phyloP scores from a whole-genome alignment of 2,888 invertebrate genomes.

The Folsomia candida region DNA sequence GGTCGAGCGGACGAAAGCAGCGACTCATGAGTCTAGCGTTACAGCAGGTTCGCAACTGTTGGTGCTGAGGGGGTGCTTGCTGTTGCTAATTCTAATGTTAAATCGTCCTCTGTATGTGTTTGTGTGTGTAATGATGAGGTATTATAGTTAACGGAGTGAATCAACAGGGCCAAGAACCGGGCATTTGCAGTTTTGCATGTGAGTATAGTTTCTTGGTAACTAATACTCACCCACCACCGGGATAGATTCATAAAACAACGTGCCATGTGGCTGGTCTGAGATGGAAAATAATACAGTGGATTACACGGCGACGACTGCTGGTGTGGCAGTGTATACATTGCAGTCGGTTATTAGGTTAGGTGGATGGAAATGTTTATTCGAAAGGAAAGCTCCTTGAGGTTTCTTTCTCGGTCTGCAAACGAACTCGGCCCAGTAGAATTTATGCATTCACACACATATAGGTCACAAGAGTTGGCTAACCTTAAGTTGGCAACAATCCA shows the following conservation, averaged over 20 bases:
- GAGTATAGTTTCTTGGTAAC: too few species aligned
- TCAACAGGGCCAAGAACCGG: neutral
- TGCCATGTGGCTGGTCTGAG: constrained; percentile 13
- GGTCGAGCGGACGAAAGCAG: neutral
- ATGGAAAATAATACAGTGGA: neutral
- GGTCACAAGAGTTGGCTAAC: constrained; percentile 51
- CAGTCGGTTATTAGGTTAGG: neutral
- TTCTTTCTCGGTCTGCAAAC: constrained; percentile 6
- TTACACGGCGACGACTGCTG: neutral
- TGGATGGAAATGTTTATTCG: constrained; percentile 11
- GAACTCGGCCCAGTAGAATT: constrained; percentile 30
- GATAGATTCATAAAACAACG: neutral
- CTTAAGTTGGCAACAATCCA: constrained; percentile 50
- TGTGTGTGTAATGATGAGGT: neutral
- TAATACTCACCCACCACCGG: neutral
- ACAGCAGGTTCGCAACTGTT: neutral
- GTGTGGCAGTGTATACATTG: neutral
- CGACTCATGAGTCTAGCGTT: neutral
- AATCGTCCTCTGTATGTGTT: neutral
- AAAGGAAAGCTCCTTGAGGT: constrained; percentile 6
- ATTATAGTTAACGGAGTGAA: neutral
- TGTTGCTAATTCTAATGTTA: neutral
- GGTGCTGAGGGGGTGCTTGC: neutral
- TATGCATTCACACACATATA: constrained; percentile 50
- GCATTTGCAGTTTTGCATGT: too few species aligned